Evolutionary conservation across 2,113 vertebrate genomes (phyloP).

Genomic region (Suricata suricatta): DNA sequence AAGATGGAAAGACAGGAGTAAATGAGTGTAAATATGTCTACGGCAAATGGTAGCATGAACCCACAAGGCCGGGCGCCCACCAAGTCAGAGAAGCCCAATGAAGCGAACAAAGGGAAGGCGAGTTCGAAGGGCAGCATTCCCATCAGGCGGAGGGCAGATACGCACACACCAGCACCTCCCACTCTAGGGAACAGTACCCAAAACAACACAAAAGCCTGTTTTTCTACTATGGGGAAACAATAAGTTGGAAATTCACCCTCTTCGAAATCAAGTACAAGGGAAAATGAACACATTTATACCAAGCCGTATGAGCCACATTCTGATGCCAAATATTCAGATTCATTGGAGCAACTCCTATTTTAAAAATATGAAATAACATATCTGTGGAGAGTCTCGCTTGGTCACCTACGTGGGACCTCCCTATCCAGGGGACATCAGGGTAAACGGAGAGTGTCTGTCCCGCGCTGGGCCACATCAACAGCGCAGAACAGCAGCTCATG

Average conservation of each 20-base stretch:
- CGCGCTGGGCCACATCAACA: neutral
- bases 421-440: neutral
- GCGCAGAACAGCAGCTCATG: neutral
- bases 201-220: neutral
- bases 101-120: neutral
- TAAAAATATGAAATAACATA: neutral
- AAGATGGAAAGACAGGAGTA: neutral
- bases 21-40: neutral
- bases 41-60: neutral
- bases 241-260: neutral
- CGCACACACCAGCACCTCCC: fast-evolving
- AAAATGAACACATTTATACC: neutral
- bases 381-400: neutral
- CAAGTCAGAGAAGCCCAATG: neutral
- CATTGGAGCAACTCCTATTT: neutral
- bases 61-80: neutral
- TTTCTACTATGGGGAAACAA: neutral
- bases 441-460: neutral
- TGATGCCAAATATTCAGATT: neutral
- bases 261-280: neutral
- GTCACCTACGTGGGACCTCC: neutral
- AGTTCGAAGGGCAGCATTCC: neutral
- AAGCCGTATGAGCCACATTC: neutral
- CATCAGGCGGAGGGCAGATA: neutral
- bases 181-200: neutral